These are phyloP conservation scores for Eunapius fragilis DNA, from an alignment of 37 sponge, comb jelly and placozoan species.

Conservation along the genomic window DNA sequence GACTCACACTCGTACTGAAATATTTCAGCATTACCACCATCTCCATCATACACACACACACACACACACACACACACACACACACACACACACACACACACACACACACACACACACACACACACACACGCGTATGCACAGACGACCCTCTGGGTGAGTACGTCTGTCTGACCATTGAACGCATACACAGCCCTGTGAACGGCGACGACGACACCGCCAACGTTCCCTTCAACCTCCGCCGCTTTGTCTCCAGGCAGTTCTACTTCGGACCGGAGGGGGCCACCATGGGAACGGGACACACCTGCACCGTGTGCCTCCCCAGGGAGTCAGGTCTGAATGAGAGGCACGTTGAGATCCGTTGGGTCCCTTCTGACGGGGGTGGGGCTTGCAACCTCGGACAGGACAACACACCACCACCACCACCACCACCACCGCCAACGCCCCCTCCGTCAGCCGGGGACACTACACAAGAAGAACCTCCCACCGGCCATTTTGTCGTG, in stretches of 20 bases:
- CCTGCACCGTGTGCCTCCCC: conserved; percentile 59
- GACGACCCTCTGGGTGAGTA: conserved; percentile 38
- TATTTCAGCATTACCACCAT: not conserved
- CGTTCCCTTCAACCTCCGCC: conserved; percentile 46
- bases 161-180: conserved; percentile 32
- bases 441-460: not conserved
- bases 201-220: not conserved
- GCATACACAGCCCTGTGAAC: not conserved
- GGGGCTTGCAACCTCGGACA: not conserved
- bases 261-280: conserved; percentile 66
- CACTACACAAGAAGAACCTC: not conserved
- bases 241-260: conserved; percentile 53
- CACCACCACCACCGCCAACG: not conserved
- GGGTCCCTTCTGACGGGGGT: conserved; percentile 12
- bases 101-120: not conserved
- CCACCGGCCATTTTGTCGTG: conserved; percentile 17
- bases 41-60: not conserved
- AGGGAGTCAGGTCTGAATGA: conserved; percentile 20
- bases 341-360: conserved; percentile 35
- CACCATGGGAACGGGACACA: conserved; percentile 45
- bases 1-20: too few species aligned
- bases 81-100: not conserved
- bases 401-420: not conserved
- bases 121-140: not conserved
- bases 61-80: not conserved